A percentile compares a stretch with the other conserved stretches of the same genome.
These are phyloP conservation scores for Spea hammondii DNA, from an alignment of 2,797 vertebrate genomes.

Conservation along the genomic window DNA sequence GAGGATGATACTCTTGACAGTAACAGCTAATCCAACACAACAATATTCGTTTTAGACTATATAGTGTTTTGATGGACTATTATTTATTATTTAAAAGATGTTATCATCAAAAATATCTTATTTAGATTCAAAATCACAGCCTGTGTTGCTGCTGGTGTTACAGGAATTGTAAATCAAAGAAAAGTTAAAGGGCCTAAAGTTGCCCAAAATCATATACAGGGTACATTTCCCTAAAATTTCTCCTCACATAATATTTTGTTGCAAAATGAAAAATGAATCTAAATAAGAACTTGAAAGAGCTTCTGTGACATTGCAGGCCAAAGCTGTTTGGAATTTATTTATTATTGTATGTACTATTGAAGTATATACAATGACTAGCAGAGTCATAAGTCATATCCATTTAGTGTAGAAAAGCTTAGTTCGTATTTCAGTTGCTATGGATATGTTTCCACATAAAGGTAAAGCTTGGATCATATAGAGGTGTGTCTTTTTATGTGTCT, in stretches of 20 bases:
- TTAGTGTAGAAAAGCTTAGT: constrained; percentile 19
- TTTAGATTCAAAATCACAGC: too few species aligned
- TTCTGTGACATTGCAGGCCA: neutral
- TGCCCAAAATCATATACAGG: too few species aligned
- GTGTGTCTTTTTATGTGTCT: constrained; percentile 20
- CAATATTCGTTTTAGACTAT: too few species aligned
- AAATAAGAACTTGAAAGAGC: neutral
- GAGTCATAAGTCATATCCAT: constrained; percentile 18
- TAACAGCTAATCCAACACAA: too few species aligned
- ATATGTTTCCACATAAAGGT: constrained; percentile 30
- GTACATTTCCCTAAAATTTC: too few species aligned
- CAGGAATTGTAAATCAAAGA: too few species aligned
- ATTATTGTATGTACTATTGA: constrained; percentile 24
- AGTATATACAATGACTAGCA: constrained; percentile 29
- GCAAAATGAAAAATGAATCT: neutral
- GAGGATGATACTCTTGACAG: too few species aligned
- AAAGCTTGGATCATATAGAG: constrained; percentile 4
- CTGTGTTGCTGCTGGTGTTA: too few species aligned
- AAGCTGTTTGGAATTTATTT: constrained; percentile 8
- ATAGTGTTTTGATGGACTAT: too few species aligned
- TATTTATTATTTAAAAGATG: too few species aligned
- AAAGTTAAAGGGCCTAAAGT: too few species aligned
- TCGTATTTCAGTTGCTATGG: constrained; percentile 34
- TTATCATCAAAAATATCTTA: too few species aligned
- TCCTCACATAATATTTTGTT: neutral